phyloP scores from a whole-genome alignment of 35 echinoderm and acorn worm genomes.

The Holothuria glaberrima region DNA sequence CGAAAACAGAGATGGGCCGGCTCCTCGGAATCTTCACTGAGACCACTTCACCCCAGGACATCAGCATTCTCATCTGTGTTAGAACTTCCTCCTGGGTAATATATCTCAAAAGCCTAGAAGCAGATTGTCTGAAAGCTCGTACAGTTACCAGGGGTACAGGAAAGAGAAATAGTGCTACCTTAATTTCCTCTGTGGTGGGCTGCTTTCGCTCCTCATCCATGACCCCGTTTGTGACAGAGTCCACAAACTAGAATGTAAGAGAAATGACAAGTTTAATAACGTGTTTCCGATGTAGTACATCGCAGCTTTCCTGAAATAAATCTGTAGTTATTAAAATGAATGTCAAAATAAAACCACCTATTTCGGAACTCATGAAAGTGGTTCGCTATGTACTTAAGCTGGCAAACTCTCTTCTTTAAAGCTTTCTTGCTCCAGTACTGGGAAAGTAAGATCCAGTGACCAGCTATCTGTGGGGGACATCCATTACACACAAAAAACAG shows the following conservation, averaged over 20 bases:
- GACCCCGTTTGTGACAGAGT: neutral
- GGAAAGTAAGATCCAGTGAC: neutral
- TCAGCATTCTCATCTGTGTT: neutral
- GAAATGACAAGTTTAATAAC: neutral
- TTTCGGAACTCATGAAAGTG: neutral
- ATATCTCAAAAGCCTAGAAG: neutral
- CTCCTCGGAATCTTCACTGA: constrained; percentile 1
- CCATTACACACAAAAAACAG: constrained; percentile 20
- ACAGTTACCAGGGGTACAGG: neutral
- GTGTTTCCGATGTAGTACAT: neutral
- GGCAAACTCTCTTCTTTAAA: neutral
- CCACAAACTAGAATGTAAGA: neutral
- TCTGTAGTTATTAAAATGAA: neutral
- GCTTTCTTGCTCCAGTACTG: constrained; percentile 10
- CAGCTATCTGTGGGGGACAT: neutral
- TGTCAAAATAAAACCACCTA: constrained; percentile 6
- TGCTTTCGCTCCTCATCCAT: too few relatives aligned
- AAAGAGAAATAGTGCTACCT: too few relatives aligned
- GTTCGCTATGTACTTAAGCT: neutral
- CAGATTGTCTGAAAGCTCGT: neutral
- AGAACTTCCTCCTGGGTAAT: neutral
- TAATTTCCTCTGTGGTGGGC: too few relatives aligned
- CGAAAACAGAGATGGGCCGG: neutral
- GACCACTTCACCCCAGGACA: neutral
- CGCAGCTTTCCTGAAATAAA: neutral